Evolutionary conservation across 2,113 vertebrate species (phyloP), one percentile per base, ranked within the genome.

Genomic region (Limnothrissa miodon): DNA sequence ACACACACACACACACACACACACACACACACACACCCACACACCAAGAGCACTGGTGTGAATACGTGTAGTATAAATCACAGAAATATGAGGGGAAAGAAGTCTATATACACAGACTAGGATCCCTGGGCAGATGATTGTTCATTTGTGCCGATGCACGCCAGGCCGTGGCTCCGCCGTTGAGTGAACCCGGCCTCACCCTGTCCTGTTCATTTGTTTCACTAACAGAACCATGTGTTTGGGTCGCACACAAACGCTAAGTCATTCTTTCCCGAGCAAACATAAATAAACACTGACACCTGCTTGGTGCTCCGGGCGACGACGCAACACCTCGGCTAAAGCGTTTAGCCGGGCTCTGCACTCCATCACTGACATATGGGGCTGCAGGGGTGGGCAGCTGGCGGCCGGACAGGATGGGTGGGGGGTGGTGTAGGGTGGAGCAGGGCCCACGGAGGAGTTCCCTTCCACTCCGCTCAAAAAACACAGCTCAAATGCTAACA

Each of bases 211-310:
- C 8, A 33, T 66, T 66, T 66, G 59, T 33, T 33, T 29, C 25
- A 5, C 59, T 33, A 33, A 66, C 59, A 33, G 7, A 29, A 11
- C 11, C 59, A 29, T 66, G 59, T 66, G 59, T 33, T 15, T 66
- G 59, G 10, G 13, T 33, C 59, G 25, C n/a, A 13, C 59, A 66
- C 25, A 66, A 6, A 29, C 59, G 2, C 10, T 10, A 66, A 66
- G 59, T 29, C 59, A 66, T 66, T 66, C 59, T 33, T 66, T 66
- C 33, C 33, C n/a, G 10, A 33, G 10, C 25, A 25, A 66, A 66
- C 59, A 66, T 66, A 66, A 66, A 66, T 33, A 66, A 66, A 66
- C 59, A 29, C 59, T 10, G 59, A 66, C 59, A 66, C 59, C 59
- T 66, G 59, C 59, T 33, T 29, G 0, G 59, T 23, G 29, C 59